Evolutionary conservation across 2,797 vertebrate species (phyloP).

Genomic region (Fratercula arctica): DNA sequence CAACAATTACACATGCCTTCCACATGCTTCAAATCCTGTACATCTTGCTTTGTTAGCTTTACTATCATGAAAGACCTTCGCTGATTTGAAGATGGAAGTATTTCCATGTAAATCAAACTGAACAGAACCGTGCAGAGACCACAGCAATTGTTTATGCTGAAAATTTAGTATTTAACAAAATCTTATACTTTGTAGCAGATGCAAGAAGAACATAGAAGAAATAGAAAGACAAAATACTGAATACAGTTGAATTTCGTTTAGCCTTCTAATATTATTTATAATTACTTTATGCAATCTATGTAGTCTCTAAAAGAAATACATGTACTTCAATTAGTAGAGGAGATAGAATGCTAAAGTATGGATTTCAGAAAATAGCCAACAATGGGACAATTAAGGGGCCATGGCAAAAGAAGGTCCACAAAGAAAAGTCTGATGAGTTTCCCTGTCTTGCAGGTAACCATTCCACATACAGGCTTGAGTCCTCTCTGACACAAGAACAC

Average conservation of each 20-base stretch:
- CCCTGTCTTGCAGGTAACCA: background rate
- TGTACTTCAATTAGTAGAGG: background rate
- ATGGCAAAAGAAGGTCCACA: background rate
- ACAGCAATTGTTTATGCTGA: background rate
- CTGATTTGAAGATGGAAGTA: background rate
- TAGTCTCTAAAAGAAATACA: background rate
- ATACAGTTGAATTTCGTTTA: background rate
- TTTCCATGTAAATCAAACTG: background rate
- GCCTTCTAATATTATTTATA: background rate
- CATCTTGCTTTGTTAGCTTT: background rate
- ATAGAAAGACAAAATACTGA: background rate
- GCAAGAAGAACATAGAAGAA: background rate
- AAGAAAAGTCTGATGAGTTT: background rate
- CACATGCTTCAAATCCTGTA: background rate
- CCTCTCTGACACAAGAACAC: background rate
- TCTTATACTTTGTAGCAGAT: background rate
- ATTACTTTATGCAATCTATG: background rate
- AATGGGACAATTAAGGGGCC: background rate
- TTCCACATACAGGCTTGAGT: background rate
- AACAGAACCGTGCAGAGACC: background rate
- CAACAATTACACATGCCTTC: background rate
- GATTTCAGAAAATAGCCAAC: background rate
- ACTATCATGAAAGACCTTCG: fast-evolving
- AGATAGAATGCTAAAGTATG: background rate
- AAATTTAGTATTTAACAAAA: background rate